These are phyloP conservation scores for Plagodis dolabraria DNA, from an alignment of 2,888 invertebrate genomes.

Conservation along the genomic window DNA sequence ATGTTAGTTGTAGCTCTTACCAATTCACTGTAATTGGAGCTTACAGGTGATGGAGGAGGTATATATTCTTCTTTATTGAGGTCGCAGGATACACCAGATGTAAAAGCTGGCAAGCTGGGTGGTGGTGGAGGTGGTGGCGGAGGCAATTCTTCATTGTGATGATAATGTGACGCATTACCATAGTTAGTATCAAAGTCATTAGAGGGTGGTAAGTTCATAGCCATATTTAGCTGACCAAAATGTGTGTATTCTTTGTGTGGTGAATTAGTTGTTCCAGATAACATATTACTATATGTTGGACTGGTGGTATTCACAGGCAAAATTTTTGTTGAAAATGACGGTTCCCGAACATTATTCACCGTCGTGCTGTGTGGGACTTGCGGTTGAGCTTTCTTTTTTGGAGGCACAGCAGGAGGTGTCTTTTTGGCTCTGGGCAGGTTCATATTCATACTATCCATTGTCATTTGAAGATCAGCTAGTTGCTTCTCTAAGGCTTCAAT, in stretches of 20 bases:
- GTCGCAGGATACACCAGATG: slow-evolving; percentile 69
- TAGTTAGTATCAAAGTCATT: slow-evolving; percentile 79
- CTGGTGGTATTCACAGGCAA: slow-evolving; percentile 61
- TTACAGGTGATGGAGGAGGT: slow-evolving; percentile 95
- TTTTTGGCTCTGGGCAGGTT: slow-evolving; percentile 78
- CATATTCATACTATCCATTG: slow-evolving; percentile 63
- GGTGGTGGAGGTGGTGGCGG: slow-evolving; percentile 86
- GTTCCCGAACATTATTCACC: slow-evolving; percentile 88
- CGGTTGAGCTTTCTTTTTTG: slow-evolving; percentile 88
- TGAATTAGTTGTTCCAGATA: slow-evolving; percentile 43
- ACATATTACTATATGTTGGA: slow-evolving; percentile 57
- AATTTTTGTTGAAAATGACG: slow-evolving; percentile 88
- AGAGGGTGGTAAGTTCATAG: slow-evolving; percentile 45
- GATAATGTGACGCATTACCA: slow-evolving; percentile 80
- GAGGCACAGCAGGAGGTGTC: slow-evolving; percentile 91
- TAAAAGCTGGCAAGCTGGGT: slow-evolving; percentile 64
- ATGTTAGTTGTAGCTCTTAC: slow-evolving; percentile 90
- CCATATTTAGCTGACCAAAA: slow-evolving; percentile 54
- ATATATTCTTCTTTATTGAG: slow-evolving; percentile 87
- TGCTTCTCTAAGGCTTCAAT: slow-evolving; percentile 89
- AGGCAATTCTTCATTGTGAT: slow-evolving; percentile 79
- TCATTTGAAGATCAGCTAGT: slow-evolving; percentile 88
- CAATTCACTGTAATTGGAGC: slow-evolving; percentile 95
- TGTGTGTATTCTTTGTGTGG: slow-evolving; percentile 69
- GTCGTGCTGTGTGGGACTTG: slow-evolving; percentile 92